Base-by-base conservation (phyloP, 2,797 vertebrate genomes). In the Sciurus vulgaris region DNA sequence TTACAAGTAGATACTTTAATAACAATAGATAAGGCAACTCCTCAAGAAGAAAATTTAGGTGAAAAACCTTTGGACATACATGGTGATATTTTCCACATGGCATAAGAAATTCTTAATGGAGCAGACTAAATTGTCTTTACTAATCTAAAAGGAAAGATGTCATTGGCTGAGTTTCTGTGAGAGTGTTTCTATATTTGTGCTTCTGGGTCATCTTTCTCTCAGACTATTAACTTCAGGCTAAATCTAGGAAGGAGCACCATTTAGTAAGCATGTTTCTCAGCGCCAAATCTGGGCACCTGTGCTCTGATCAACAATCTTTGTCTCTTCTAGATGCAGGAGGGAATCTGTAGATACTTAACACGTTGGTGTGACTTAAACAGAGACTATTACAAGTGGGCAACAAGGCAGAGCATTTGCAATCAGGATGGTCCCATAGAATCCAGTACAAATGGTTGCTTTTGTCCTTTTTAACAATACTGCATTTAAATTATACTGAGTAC, bases 401-500 rank as follows among this genome's bases (percentile, higher is more conserved):
- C 33, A 28, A 30, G 47, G 22, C 1, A 73, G n/a, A 81, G 28
- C 11, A 7, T 85, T 87, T 96, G 59, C 81, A 79, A 67, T 65
- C 81, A 93, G 33, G 10, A 65, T 47, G 94, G 35, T 18, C 33
- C 61, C 65, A 74, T n/a, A 54, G 78, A 92, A 95, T 86, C 26
- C 63, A 41, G 26, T 56, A 54, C 9, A 86, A 88, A 69, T 72
- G n/a, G 26, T 82, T 76, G 44, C 13, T 91, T 92, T 86, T 77
- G 20, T 77, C 54, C 24, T 76, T 79, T 69, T 51, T 9, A 95
- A 65, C 54, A 7, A 70, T 81, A 30, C 7, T 67, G 1, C 44
- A n/a, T 76, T 78, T 96, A 61, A 28, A 35, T 86, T 93, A 63
- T 94, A 70, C 54, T 33, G 26, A 87, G 24, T 77, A 73, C 24